phyloP scores from a whole-genome alignment of 2,888 invertebrate genomes.

The Belgica antarctica region DNA sequence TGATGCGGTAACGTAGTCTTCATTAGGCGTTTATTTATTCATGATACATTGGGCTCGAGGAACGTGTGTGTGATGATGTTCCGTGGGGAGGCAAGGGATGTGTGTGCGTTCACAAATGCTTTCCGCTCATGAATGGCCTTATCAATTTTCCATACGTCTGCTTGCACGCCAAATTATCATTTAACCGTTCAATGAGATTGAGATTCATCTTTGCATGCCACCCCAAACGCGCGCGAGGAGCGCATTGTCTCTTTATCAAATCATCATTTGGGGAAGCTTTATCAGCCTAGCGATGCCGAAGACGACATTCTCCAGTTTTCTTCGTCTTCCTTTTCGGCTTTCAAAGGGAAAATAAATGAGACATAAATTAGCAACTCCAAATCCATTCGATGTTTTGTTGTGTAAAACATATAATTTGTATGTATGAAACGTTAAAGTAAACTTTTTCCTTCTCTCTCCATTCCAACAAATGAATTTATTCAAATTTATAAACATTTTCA shows the following conservation, averaged over 20 bases:
- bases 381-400: not conserved
- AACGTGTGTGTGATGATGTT: no score
- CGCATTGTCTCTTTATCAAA: constrained; percentile 26
- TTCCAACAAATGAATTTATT: constrained; percentile 37
- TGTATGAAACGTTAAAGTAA: constrained; percentile 16
- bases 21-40: constrained; percentile 24
- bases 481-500: constrained; percentile 22
- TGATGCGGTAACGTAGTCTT: no score
- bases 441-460: constrained; percentile 3
- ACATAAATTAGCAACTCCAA: constrained; percentile 23
- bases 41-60: not conserved
- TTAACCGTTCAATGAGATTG: constrained; percentile 28
- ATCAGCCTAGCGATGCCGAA: no score
- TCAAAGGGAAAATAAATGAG: not conserved
- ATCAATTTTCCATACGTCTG: constrained; percentile 36
- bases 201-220: not conserved
- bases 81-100: not conserved
- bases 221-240: not conserved
- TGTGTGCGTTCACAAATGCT: not conserved
- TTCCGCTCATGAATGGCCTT: not conserved
- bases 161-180: constrained; percentile 19
- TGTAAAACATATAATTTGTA: constrained; percentile 32
- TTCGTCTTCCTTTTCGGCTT: no score
- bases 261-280: no score
- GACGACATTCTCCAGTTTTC: no score